Evolutionary conservation across 1,140 invertebrate genomes (phyloP).

Genomic region (Diprion similis): DNA sequence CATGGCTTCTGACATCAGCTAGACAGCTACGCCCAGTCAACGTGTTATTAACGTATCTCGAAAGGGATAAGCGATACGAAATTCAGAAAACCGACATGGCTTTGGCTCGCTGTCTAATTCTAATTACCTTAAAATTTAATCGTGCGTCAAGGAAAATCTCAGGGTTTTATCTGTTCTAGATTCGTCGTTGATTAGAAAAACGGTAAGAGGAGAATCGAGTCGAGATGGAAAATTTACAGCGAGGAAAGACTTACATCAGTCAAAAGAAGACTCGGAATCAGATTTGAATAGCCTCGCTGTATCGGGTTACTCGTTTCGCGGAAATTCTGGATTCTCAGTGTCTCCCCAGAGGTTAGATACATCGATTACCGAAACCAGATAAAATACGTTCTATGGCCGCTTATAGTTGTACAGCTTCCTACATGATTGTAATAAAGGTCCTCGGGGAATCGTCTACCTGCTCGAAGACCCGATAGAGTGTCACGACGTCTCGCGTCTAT

Average conservation of each 20-base stretch:
- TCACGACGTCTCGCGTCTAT: constrained; percentile 6
- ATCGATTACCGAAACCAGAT: constrained; percentile 5
- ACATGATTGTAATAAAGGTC: constrained; percentile 3
- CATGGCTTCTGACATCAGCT: constrained; percentile 40
- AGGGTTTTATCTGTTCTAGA: neutral
- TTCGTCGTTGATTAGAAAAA: neutral
- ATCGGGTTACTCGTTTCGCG: constrained; percentile 3
- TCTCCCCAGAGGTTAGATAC: neutral
- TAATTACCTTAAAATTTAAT: constrained; percentile 44
- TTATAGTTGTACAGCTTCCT: neutral
- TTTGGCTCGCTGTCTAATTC: constrained; percentile 34
- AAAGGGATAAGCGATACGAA: constrained; percentile 25
- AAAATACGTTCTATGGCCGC: neutral
- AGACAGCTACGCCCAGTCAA: constrained; percentile 36
- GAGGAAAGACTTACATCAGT: too few relatives aligned
- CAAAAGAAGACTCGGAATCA: too few relatives aligned
- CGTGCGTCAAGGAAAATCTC: neutral
- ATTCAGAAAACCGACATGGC: constrained; percentile 8
- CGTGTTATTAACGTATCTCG: constrained; percentile 42
- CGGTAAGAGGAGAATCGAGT: too few relatives aligned
- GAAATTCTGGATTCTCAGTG: neutral
- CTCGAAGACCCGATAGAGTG: neutral
- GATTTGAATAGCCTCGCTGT: neutral
- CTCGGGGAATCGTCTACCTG: constrained; percentile 1
- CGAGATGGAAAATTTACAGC: too few relatives aligned